Percentiles rank a stretch among this genome's conserved stretches.
These are phyloP conservation scores for Melopsittacus undulatus DNA, from an alignment of 2,797 vertebrate species.

Conservation along the genomic window DNA sequence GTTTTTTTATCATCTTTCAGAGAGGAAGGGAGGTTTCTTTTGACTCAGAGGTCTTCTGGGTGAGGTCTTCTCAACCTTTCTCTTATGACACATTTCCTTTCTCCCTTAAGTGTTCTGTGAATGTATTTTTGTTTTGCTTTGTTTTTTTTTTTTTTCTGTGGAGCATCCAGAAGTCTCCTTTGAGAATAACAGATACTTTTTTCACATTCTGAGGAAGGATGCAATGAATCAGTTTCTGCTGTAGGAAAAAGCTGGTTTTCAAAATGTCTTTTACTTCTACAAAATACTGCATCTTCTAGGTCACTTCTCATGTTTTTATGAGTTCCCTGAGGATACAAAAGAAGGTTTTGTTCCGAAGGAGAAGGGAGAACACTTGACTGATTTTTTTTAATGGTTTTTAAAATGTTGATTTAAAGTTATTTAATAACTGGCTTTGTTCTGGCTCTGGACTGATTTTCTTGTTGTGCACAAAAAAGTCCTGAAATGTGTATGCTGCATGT, in stretches of 20 bases:
- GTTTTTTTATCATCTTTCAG: constrained; percentile 50
- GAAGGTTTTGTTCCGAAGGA: neutral
- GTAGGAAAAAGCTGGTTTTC: neutral
- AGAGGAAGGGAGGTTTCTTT: constrained; percentile 55
- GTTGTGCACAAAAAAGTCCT: neutral
- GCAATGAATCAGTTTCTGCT: constrained; percentile 28
- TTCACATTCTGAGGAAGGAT: constrained; percentile 46
- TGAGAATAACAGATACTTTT: constrained; percentile 26
- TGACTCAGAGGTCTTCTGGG: constrained; percentile 23
- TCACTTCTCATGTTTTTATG: neutral
- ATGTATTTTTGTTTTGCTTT: constrained; percentile 20
- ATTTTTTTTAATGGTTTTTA: neutral
- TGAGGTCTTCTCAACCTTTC: constrained; percentile 57
- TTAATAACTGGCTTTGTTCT: neutral
- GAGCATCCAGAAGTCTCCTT: constrained; percentile 29
- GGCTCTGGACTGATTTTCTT: neutral
- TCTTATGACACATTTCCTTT: constrained; percentile 66
- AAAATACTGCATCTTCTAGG: neutral
- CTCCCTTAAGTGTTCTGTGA: constrained; percentile 20
- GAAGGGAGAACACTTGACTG: neutral
- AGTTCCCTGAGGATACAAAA: neutral
- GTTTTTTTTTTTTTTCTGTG: neutral
- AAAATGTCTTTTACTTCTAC: neutral
- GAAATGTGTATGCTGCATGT: neutral
- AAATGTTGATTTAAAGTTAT: neutral